These are phyloP conservation scores for Brenthis ino DNA, from an alignment of 2,888 invertebrate genomes.

Conservation along the genomic window DNA sequence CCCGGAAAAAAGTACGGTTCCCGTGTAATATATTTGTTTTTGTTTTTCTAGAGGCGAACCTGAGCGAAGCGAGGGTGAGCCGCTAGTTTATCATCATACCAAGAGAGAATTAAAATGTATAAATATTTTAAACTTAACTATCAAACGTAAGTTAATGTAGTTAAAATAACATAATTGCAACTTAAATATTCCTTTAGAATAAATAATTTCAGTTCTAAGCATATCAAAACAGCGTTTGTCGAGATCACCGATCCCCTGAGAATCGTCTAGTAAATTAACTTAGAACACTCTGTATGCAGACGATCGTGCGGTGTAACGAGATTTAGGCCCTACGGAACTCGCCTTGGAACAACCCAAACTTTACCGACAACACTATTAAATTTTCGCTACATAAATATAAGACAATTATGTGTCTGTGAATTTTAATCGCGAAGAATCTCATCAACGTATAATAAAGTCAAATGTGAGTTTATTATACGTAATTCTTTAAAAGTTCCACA, in stretches of 20 bases:
- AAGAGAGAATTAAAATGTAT: not conserved
- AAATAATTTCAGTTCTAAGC: constrained; percentile 59
- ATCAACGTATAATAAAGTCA: not conserved
- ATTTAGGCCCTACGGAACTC: constrained; percentile 62
- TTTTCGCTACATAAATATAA: constrained; percentile 19
- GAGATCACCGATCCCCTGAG: constrained; percentile 62
- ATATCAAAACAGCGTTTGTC: constrained; percentile 63
- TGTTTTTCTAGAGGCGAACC: no score
- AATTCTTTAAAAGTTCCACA: no score
- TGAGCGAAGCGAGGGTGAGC: no score
- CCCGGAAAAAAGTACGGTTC: no score
- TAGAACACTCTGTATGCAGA: constrained; percentile 78
- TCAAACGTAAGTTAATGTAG: constrained; percentile 6
- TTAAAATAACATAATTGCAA: constrained; percentile 27
- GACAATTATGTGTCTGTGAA: constrained; percentile 20
- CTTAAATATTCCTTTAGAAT: constrained; percentile 40
- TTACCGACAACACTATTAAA: constrained; percentile 26
- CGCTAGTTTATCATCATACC: no score
- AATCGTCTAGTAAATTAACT: constrained; percentile 74
- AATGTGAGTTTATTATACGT: no score
- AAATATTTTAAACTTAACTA: not conserved
- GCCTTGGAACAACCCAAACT: constrained; percentile 36
- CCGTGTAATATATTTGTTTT: no score
- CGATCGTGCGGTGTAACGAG: constrained; percentile 67
- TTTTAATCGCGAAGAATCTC: constrained; percentile 4